phyloP scores from a whole-genome alignment of 1,140 invertebrate genomes.

The Hyposmocoma kahamanoa region DNA sequence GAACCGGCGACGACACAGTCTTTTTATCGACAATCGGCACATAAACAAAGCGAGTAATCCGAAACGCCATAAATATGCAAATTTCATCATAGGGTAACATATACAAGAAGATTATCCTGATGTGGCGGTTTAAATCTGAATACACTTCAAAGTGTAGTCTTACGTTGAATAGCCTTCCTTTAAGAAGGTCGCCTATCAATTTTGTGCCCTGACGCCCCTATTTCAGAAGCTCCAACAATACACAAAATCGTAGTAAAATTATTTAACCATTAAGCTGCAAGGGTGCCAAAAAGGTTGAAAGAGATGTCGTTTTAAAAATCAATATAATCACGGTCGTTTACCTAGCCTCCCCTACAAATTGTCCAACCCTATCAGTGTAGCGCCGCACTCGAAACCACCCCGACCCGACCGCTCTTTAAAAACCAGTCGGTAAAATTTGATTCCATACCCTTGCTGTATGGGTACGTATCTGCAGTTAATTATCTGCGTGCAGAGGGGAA shows the following conservation, averaged over 20 bases:
- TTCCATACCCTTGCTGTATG: slow-evolving; percentile 35
- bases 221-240: too few relatives aligned
- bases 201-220: too few relatives aligned
- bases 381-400: slow-evolving; percentile 29
- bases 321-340: slow-evolving; percentile 62
- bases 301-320: slow-evolving; percentile 54
- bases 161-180: too few relatives aligned
- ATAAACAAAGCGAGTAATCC: slow-evolving; percentile 18
- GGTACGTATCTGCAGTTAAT: slow-evolving; percentile 67
- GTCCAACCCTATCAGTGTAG: slow-evolving; percentile 52
- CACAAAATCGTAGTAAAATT: too few relatives aligned
- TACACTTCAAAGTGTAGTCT: slow-evolving; percentile 13
- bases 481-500: slow-evolving; percentile 54
- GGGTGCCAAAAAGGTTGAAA: slow-evolving; percentile 14
- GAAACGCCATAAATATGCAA: slow-evolving; percentile 37
- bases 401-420: slow-evolving; percentile 46
- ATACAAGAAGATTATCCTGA: slow-evolving; percentile 35
- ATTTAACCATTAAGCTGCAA: background rate
- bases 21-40: background rate
- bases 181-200: too few relatives aligned
- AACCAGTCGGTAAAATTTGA: slow-evolving; percentile 63
- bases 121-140: slow-evolving; percentile 37
- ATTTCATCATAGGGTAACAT: slow-evolving; percentile 29
- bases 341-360: slow-evolving; percentile 54
- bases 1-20: background rate